A percentile compares a stretch with the other conserved stretches of the same genome.
Conservation (phyloP, 2,888 invertebrate genomes). For the Epirrita christyi region DNA sequence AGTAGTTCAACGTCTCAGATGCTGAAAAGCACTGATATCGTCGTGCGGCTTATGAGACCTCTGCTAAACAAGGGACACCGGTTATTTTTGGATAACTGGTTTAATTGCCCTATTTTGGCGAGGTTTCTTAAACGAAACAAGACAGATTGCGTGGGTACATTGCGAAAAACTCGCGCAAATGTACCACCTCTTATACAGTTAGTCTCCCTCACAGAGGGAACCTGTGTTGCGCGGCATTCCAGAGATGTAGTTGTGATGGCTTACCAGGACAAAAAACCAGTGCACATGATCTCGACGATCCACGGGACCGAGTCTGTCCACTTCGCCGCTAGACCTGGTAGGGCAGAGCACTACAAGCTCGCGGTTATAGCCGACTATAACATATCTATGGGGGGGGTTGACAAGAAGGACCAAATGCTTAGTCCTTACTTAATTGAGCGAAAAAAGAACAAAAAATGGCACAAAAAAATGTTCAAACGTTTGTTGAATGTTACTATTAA, state of each 20-base stretch:
- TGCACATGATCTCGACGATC: too few species aligned
- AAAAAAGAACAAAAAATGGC: too few species aligned
- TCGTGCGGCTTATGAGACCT: not conserved
- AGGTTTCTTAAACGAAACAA: not conserved
- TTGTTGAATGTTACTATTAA: too few species aligned
- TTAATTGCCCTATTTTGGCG: slow-evolving; percentile 27
- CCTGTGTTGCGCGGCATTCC: not conserved
- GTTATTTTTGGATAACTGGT: slow-evolving; percentile 39
- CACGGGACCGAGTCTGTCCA: too few species aligned
- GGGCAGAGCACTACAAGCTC: too few species aligned
- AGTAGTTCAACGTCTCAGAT: not conserved
- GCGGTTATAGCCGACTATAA: too few species aligned
- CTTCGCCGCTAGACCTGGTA: too few species aligned
- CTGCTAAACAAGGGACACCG: slow-evolving; percentile 27
- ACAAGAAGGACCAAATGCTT: too few species aligned
- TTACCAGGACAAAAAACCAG: too few species aligned
- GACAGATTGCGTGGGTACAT: not conserved
- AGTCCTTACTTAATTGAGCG: too few species aligned
- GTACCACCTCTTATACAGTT: not conserved
- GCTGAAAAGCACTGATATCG: not conserved
- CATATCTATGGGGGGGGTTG: too few species aligned
- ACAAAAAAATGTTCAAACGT: too few species aligned
- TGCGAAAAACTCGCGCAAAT: not conserved
- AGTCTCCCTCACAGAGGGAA: not conserved
- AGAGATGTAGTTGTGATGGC: not conserved